phyloP scores from a whole-genome alignment of 2,797 vertebrate genomes.

The Okamejei kenojei region DNA sequence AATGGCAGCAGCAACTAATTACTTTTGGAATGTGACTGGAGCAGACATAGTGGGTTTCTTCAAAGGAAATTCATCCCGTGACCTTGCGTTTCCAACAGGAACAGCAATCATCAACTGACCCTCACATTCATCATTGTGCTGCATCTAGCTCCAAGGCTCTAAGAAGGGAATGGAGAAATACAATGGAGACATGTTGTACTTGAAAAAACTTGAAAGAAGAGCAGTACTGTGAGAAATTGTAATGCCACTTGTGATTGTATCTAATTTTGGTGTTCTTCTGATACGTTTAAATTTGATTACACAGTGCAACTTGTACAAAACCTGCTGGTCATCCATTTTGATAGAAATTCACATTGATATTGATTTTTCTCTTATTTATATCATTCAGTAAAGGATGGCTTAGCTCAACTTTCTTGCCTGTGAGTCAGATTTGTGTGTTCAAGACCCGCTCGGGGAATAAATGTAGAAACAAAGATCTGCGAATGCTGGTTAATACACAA shows the following conservation, averaged over 20 bases:
- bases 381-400: not conserved
- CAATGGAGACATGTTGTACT: not conserved
- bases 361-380: not conserved
- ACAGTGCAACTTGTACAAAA: not conserved
- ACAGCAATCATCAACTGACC: not conserved
- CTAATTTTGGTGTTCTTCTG: not conserved
- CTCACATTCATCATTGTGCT: not conserved
- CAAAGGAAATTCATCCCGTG: not conserved
- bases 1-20: not conserved
- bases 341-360: not conserved
- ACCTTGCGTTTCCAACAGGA: not conserved
- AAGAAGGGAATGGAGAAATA: not conserved
- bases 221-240: not conserved
- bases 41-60: not conserved
- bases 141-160: not conserved
- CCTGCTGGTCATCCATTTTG: not conserved
- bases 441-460: not conserved
- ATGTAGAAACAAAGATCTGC: too few species aligned
- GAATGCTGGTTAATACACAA: too few species aligned
- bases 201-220: not conserved
- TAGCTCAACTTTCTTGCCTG: not conserved
- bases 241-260: not conserved
- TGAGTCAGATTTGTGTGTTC: not conserved
- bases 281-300: not conserved
- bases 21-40: not conserved